Base-by-base conservation (phyloP, 2,888 invertebrate species). In the Andrena hattorfiana region DNA sequence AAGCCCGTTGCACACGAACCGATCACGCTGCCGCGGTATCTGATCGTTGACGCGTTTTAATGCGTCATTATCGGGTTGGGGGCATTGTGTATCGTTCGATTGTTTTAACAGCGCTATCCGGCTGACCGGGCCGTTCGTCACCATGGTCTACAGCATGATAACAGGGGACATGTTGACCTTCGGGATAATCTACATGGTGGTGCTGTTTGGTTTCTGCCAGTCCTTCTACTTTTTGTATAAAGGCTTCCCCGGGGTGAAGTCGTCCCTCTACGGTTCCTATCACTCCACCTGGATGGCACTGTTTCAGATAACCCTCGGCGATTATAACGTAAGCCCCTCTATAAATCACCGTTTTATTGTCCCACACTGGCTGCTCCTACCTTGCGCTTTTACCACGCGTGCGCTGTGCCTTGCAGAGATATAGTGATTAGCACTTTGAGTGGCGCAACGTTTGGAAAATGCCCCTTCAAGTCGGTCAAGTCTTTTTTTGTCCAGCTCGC, bases 121-220 rank as follows among this genome's bases (percentile, higher is more conserved):
- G 78, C 95, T 99, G 90, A 99, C 99, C 0, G 99, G 99, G 60
- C 99, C 99, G 0, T 99, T 99, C 94, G 99, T 99, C 79, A 99
- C 99, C 13, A 99, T 99, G 99, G 98, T 99, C 89, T 99, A 99
- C 95, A 98, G 98, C 91, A 99, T 99, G 99, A 98, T 99, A 92
- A 98, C 98, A 0, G 99, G 99, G 63, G 99, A 99, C 95, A 98
- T 99, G 98, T 97, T 99, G 93, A 98, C 99, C 32, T 99, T 99
- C 94, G 98, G 98, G 85, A 99, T 99, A 89, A 99, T 99, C 94
- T 99, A 99, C 94, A 96, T 96, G 87, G 98, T 99, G 90, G 97
- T 99, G 49, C 95, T 99, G 5, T 97, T 99, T 89, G 99, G 99
- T 26, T 99, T 99, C 94, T 98, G 99, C 0, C 99, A 99, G 95